Conservation (phyloP, 1,140 invertebrate species). For the Anastrepha ludens region DNA sequence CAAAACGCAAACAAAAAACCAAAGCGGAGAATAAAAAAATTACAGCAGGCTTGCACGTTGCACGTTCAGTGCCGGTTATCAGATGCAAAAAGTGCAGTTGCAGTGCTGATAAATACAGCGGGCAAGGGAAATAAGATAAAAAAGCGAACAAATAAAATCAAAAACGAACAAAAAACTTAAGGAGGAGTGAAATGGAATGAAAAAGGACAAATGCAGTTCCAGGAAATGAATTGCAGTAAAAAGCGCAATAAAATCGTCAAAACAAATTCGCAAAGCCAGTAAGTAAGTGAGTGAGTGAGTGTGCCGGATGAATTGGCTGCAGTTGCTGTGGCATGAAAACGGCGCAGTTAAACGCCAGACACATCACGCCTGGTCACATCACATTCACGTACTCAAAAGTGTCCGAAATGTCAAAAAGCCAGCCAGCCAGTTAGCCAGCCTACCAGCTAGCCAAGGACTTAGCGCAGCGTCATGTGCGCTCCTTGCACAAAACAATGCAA, state of each 20-base stretch:
- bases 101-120: background rate
- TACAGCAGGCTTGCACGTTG: background rate
- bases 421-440: background rate
- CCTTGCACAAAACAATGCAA: conserved; percentile 9
- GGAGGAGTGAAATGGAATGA: background rate
- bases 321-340: conserved; percentile 3
- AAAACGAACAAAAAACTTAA: background rate
- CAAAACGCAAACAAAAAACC: no score
- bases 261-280: background rate
- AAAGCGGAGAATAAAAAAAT: background rate
- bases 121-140: background rate
- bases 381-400: conserved; percentile 13
- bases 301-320: background rate
- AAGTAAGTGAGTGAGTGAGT: background rate
- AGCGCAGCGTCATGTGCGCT: background rate
- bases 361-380: conserved; percentile 28
- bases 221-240: conserved; percentile 27
- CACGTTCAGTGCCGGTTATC: conserved; percentile 22
- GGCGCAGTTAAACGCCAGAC: background rate
- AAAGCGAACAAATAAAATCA: background rate
- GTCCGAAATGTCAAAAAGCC: conserved; percentile 48
- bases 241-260: background rate
- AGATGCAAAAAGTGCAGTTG: conserved; percentile 30
- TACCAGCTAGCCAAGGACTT: background rate
- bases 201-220: conserved; percentile 38